Base-by-base conservation (phyloP, 2,797 vertebrate species). In the Rhabdophis nuchalis region DNA sequence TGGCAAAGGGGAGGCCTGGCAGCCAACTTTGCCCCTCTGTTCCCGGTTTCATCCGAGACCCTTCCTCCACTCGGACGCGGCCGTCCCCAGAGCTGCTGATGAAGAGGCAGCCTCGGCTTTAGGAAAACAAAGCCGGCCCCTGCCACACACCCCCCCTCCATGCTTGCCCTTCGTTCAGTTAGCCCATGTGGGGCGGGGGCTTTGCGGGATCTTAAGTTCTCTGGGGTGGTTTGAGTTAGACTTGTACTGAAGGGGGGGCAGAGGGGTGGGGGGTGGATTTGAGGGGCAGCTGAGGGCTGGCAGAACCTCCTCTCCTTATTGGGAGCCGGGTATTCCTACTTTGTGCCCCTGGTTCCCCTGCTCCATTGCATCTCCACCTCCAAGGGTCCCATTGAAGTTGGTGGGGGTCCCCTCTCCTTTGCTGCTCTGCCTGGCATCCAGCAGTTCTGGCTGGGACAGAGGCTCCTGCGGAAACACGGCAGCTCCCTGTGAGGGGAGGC, bases 71-170 rank as follows among this genome's bases (percentile, higher is more conserved):
- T 29, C 36, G 0, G 32, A 23, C 4, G 20, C 0, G 4, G 41
- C 20, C 1, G 1, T 25, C 18, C 64, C 64, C 64, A 64, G 27
- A 64, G 27, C 29, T n/a, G 29, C 29, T 14, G 29, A 18, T 1
- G 6, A 72, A 72, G 1, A 16, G 16, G 64, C 64, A 32, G 16
- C 14, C 5, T 72, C 2, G 7, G 68, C 68, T 36, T n/a, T 72
- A n/a, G n/a, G 64, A 11, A 29, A 29, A 13, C 11, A 27, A n/a
- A 6, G 5, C 2, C 2, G 16, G 32, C 16, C 16, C 16, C n/a
- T 36, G 32, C 0, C n/a, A 5, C n/a, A n/a, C 60, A 5, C 60
- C 29, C 4, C 29, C 4, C 0, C n/a, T 12, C 16, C 7, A 18
- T 20, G 32, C 32, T 36, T 36, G 6, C 32, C 7, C 8, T 72